Conservation (phyloP, 2,797 vertebrate species). For the Enteromius treurensis region DNA sequence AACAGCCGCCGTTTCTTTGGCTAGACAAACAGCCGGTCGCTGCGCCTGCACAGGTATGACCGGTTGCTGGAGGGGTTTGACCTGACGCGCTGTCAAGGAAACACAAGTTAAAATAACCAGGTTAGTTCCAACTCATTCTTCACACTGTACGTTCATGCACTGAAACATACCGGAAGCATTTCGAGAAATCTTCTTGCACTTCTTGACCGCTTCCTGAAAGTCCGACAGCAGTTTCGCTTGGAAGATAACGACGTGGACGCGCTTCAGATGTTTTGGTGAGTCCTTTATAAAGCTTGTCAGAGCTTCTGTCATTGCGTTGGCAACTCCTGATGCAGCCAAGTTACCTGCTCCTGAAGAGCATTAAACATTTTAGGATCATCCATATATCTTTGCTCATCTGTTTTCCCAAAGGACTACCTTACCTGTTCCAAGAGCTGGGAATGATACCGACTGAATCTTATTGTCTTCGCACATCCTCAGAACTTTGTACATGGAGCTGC, state of each 20-base stretch:
- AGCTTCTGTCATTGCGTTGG: constrained; percentile 64
- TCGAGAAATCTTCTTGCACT: constrained; percentile 50
- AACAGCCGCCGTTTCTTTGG: constrained; percentile 37
- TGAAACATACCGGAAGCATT: constrained; percentile 36
- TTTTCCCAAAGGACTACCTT: constrained; percentile 12
- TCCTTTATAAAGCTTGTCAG: constrained; percentile 49
- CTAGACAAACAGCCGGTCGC: constrained; percentile 10
- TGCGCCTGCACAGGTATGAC: not conserved
- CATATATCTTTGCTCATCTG: not conserved
- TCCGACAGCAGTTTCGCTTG: constrained; percentile 59
- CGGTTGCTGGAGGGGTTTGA: not conserved
- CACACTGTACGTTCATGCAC: not conserved
- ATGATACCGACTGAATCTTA: constrained; percentile 65
- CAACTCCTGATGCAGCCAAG: constrained; percentile 57
- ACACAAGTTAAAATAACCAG: not conserved
- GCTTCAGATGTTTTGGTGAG: constrained; percentile 50
- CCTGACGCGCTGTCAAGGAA: not conserved
- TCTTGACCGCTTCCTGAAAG: constrained; percentile 62
- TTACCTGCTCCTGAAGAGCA: constrained; percentile 63
- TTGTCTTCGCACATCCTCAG: constrained; percentile 63
- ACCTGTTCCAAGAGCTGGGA: constrained; percentile 71
- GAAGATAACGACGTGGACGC: constrained; percentile 66
- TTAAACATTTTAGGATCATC: not conserved
- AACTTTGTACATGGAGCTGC: constrained; percentile 61
- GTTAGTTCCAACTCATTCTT: not conserved